A percentile compares a stretch with the other conserved stretches of the same genome.
Evolutionary conservation across 2,113 vertebrate genomes (phyloP).

Genomic region (Dipodomys stephensi): DNA sequence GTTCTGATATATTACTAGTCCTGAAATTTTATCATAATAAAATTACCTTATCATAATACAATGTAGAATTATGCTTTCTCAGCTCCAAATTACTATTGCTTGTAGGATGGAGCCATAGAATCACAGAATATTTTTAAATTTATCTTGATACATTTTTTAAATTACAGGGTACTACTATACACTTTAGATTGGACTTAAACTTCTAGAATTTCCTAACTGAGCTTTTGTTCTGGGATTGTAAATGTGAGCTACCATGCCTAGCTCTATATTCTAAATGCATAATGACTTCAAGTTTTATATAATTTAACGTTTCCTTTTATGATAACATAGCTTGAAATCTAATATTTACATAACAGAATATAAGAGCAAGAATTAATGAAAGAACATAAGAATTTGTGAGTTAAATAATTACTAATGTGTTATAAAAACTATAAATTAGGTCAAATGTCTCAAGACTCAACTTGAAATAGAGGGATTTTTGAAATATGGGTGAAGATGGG

Average conservation of each 20-base stretch:
- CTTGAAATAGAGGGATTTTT: not conserved
- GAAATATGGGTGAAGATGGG: not conserved
- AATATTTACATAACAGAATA: not conserved
- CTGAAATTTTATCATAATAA: not conserved
- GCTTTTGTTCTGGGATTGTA: not conserved
- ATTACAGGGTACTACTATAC: no score
- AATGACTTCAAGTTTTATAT: not conserved
- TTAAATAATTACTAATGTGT: slow-evolving; percentile 7
- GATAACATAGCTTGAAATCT: not conserved
- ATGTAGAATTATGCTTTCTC: not conserved
- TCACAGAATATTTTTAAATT: not conserved
- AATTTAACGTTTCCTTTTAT: not conserved
- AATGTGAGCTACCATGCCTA: not conserved
- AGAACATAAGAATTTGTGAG: not conserved
- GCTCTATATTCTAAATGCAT: not conserved
- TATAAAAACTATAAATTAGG: not conserved
- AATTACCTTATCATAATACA: not conserved
- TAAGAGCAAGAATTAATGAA: not conserved
- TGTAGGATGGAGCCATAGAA: not conserved
- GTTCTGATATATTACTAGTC: not conserved
- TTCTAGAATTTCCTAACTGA: not conserved
- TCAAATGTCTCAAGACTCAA: not conserved
- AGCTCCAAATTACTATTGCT: not conserved
- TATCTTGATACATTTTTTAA: not conserved
- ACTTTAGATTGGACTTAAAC: not conserved